Evolutionary conservation across 2,113 vertebrate genomes (phyloP), one percentile per base, ranked within the genome.

Genomic region (Rostratula benghalensis): DNA sequence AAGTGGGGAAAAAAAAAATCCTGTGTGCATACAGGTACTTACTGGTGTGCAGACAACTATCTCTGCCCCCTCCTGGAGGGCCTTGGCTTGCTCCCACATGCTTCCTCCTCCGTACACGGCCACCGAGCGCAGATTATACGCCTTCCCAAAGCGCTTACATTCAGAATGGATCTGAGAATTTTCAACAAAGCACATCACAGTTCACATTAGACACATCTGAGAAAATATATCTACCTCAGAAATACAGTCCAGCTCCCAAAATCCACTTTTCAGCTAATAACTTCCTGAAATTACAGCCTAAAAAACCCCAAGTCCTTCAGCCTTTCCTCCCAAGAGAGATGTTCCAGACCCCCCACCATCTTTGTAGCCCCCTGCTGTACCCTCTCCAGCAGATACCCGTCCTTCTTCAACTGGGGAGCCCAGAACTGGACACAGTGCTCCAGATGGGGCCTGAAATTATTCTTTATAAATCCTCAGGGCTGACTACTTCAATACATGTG

Each of bases 81-180:
- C 99, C 83, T 99, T 99, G 97, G 99, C 99, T 90, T 99, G 99
- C 91, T 99, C 99, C 99, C 99, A 99, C 99, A 99, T 99, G 97
- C 99, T 99, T 70, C 99, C 99, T 79, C 99, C 99, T 97, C 99
- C 99, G 20, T 99, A 99, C 21, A 99, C 99, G 0, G 99, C 99
- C 80, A 99, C 99, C 0, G 99, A 99, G 56, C 99, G 99, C 97
- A 99, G 97, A 37, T 99, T 99, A 71, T 99, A 99, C 1, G 98
- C 99, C 96, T 99, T 99, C 21, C 99, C 99, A 83, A 99, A 99
- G 78, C 99, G 99, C 95, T 99, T 99, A 91, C 99, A 99, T 95
- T 99, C 99, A 2, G 99, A 98, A 90, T 99, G 99, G 96, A 99
- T 99, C 99, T 98, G 94, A 39, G 84, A 88, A 73, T 17, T 86